Conservation (phyloP, 2,797 vertebrate genomes). For the Melanotaenia trifasciata region DNA sequence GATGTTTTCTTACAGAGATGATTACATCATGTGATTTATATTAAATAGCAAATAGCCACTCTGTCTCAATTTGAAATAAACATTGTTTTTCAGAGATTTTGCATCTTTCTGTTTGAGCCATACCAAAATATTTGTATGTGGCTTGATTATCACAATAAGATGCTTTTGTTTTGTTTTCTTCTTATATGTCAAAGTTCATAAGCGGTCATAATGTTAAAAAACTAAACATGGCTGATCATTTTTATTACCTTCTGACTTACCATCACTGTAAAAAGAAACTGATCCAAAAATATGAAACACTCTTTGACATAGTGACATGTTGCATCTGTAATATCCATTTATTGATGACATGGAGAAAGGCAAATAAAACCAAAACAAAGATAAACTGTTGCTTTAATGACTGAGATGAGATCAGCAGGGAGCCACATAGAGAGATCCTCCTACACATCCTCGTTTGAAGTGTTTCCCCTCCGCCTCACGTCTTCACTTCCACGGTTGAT, state of each 20-base stretch:
- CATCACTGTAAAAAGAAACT: neutral
- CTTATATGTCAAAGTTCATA: neutral
- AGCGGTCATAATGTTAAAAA: neutral
- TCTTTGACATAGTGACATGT: neutral
- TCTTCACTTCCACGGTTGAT: constrained; percentile 32
- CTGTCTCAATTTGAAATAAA: neutral
- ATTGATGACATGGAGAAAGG: constrained; percentile 9
- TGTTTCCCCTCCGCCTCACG: constrained; percentile 30
- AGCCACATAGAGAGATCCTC: constrained; percentile 35
- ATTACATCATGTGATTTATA: neutral
- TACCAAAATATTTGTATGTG: neutral
- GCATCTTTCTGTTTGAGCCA: neutral
- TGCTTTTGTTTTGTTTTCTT: neutral
- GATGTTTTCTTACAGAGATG: neutral
- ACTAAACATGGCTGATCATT: neutral
- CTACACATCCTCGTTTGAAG: constrained; percentile 38
- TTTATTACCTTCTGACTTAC: neutral
- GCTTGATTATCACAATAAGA: neutral
- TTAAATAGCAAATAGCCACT: neutral
- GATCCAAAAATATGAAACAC: neutral
- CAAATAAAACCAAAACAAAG: constrained; percentile 20
- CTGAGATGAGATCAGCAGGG: constrained; percentile 43
- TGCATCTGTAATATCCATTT: constrained; percentile 1
- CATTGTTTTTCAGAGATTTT: neutral
- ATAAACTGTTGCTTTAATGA: constrained; percentile 26